These are phyloP conservation scores for Caenorhabditis briggsae DNA, from an alignment of 1,140 invertebrate species.

Conservation along the genomic window DNA sequence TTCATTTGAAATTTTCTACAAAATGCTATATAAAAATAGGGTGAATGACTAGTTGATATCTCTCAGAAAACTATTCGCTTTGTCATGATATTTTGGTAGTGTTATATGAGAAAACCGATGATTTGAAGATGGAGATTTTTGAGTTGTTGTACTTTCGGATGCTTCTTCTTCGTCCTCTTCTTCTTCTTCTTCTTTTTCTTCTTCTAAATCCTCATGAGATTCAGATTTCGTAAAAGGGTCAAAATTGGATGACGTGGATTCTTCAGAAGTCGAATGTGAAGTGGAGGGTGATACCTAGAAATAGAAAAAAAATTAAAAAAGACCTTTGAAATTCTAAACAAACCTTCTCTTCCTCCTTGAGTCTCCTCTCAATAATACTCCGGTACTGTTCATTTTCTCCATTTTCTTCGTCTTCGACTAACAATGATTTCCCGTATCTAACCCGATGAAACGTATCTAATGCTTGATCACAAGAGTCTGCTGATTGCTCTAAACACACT, in stretches of 20 bases:
- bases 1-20: too few species aligned
- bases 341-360: not conserved
- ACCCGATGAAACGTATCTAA: slow-evolving; percentile 38
- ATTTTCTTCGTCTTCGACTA: not conserved
- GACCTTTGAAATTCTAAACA: not conserved
- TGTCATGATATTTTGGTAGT: slow-evolving; percentile 51
- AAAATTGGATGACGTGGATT: not conserved
- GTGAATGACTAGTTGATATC: slow-evolving; percentile 27
- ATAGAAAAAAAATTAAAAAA: not conserved
- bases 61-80: slow-evolving; percentile 39
- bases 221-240: not conserved
- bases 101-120: slow-evolving; percentile 43
- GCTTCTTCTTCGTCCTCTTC: not conserved
- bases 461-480: slow-evolving; percentile 30
- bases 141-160: not conserved
- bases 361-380: slow-evolving; percentile 18
- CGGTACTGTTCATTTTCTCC: slow-evolving; percentile 7
- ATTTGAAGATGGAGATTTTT: not conserved
- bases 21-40: not conserved
- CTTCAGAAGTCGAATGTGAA: not conserved
- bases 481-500: slow-evolving; percentile 27
- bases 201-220: not conserved
- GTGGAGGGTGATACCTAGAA: not conserved
- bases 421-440: slow-evolving; percentile 35
- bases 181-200: not conserved